Percentiles rank a stretch among this genome's conserved stretches.
Evolutionary conservation across 2,888 invertebrate genomes (phyloP).

Genomic region (Dynastes hyllus): DNA sequence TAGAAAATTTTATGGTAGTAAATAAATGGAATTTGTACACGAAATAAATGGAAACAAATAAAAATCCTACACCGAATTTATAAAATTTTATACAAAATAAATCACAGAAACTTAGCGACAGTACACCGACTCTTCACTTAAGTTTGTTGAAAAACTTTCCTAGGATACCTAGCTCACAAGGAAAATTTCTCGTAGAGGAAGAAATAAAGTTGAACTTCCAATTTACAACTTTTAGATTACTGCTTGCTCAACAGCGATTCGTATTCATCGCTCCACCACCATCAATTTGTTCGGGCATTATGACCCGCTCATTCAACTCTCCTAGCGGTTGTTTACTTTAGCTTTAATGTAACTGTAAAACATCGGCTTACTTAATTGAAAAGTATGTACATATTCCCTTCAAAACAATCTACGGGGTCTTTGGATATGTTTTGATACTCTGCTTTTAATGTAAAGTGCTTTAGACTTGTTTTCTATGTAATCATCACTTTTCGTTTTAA

Average conservation of each 20-base stretch:
- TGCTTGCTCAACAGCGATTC: background rate
- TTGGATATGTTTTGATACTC: too few species aligned
- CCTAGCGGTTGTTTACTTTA: background rate
- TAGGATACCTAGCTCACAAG: background rate
- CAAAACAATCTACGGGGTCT: background rate
- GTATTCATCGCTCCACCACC: background rate
- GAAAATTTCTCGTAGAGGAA: conserved; percentile 9
- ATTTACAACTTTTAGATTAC: conserved; percentile 5
- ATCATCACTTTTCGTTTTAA: too few species aligned
- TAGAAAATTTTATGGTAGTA: too few species aligned
- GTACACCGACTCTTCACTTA: background rate
- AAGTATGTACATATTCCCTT: background rate
- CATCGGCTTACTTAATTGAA: background rate
- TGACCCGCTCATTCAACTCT: background rate
- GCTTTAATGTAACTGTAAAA: background rate
- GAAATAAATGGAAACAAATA: background rate
- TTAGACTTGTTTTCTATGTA: too few species aligned
- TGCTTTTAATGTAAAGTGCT: too few species aligned
- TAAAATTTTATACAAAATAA: background rate
- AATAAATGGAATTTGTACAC: too few species aligned
- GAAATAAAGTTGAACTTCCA: conserved; percentile 19
- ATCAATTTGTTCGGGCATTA: background rate
- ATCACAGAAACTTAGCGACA: background rate
- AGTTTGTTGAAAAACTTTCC: background rate
- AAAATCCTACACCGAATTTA: background rate